Evolutionary conservation across 2,113 vertebrate species (phyloP), one percentile per base, ranked within the genome.

Genomic region (Donacobius atricapilla): DNA sequence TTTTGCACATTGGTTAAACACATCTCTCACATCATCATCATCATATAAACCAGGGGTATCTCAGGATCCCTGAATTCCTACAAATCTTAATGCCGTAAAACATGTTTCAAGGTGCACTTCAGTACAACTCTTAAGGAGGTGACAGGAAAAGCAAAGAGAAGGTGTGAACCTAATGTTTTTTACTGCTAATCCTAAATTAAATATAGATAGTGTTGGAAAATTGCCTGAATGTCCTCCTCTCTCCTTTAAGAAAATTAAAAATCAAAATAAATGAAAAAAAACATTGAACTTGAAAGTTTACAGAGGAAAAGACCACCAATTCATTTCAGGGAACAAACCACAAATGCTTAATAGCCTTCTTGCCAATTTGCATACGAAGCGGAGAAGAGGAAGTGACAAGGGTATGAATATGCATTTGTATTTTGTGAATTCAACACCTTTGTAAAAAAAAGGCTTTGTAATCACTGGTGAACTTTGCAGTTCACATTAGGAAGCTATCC

Each of bases 131-230:
- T 56, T 56, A 30, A 79, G 39, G 39, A 83, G 42, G 54, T 76
- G 71, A 80, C 53, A 96, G 35, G 31, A 87, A 93, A 92, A 83
- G 33, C 70, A 85, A 14, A 83, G 33, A 70, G 68, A 79, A 79
- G 27, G 28, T 83, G 58, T 33, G 64, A 96, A 91, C 30, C 28
- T 69, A 33, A 65, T 22, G 40, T 11, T 91, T 90, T 82, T 72
- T 65, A 53, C 19, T 37, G 75, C 7, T 83, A 72, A 92, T 60
- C 22, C 73, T 91, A 82, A 79, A 84, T 71, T 82, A 89, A 79
- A 91, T 60, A 68, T 30, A 73, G 57, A 72, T 28, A 37, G 28
- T 21, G n/a, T 48, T 82, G 28, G 33, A 63, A 68, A 87, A 58
- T 33, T 72, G 48, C n/a, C 35, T 15, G 7, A 57, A 17, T 44